Evolutionary conservation across 2,113 vertebrate genomes (phyloP).

Genomic region (Bufo gargarizans): DNA sequence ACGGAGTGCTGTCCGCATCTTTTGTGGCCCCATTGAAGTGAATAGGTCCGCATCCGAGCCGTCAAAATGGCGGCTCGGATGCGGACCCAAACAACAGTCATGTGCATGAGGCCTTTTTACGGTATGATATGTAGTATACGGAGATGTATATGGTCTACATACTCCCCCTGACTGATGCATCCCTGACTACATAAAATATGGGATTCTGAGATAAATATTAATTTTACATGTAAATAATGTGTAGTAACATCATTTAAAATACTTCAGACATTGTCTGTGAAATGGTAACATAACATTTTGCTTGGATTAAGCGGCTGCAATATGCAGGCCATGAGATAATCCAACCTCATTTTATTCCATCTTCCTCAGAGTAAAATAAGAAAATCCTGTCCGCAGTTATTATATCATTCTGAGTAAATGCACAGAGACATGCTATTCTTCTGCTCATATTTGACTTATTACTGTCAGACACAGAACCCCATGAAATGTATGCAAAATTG

Average conservation of each 20-base stretch:
- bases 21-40: too few relatives aligned
- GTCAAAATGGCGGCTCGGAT: too few relatives aligned
- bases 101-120: too few relatives aligned
- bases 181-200: neutral
- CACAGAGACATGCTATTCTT: neutral
- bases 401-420: neutral
- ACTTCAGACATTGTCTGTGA: neutral
- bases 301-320: neutral
- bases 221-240: neutral
- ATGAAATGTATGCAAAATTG: neutral
- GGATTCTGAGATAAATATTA: neutral
- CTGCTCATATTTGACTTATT: neutral
- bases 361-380: constrained; percentile 3
- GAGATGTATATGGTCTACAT: neutral
- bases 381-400: neutral
- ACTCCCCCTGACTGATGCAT: neutral
- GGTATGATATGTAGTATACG: neutral
- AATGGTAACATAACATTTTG: neutral
- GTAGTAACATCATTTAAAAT: neutral
- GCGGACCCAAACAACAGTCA: too few relatives aligned
- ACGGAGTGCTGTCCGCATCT: too few relatives aligned
- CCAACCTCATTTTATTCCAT: constrained; percentile 1
- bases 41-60: too few relatives aligned
- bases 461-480: neutral
- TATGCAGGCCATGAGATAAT: neutral